Evolutionary conservation across 1,140 invertebrate genomes (phyloP), one percentile per base, ranked within the genome.

Genomic region (Drosophila bipectinata): DNA sequence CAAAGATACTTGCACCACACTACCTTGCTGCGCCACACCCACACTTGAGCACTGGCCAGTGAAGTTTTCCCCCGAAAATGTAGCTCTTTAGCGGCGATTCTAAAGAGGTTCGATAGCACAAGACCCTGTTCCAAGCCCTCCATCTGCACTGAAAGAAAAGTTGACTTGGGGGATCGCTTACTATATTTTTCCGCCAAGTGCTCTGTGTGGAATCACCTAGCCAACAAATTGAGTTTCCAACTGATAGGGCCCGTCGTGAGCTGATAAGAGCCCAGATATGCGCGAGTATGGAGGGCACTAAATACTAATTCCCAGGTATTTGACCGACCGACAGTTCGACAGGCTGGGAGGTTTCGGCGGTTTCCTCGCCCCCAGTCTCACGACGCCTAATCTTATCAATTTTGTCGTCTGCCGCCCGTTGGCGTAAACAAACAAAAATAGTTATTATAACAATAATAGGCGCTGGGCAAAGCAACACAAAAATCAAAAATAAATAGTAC

Each of bases 401-500:
- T 44, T 76, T 76, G 73, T 75, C 62, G 61, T 67, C 62, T 54
- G 72, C 52, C 61, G 51, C 21, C 49, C 41, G 44, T 64, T 57
- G 67, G 55, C 79, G 72, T 84, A 83, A 83, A 83, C 80, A 83
- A 83, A 83, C 79, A 84, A 79, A 83, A 82, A 76, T 81, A 64
- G 58, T 82, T 69, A 78, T 66, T 78, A 78, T 60, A 81, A 71
- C 53, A 68, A 48, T 67, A 79, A 59, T 79, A 73, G 12, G 4
- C 12, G 34, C 34, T 37, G 49, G 44, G 44, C 48, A 63, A 62
- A 79, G 67, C 30, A 60, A 57, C 54, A 62, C 48, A 62, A 74
- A 74, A 63, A 74, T 64, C 60, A 57, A 74, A 49, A 57, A 37
- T 57, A 57, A 53, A 39, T 75, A 57, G 15, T 53, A 63, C 53